These are phyloP conservation scores for Etheostoma perlongum DNA, from an alignment of 2,797 vertebrate genomes.

Conservation along the genomic window DNA sequence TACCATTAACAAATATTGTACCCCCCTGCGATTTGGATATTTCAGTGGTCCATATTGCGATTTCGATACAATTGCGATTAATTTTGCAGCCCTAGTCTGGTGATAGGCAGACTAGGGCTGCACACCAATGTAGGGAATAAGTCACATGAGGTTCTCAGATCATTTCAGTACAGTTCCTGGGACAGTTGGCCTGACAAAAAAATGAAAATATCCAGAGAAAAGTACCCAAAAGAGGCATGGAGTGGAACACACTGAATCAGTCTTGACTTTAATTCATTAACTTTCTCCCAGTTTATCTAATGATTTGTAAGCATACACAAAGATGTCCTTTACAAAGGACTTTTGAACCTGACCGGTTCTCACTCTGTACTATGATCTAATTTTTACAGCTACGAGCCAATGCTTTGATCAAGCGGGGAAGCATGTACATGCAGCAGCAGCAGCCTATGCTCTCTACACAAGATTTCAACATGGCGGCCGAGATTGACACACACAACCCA, in stretches of 20 bases:
- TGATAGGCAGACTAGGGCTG: background rate
- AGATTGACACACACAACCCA: conserved; percentile 93
- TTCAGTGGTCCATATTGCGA: too few relatives aligned
- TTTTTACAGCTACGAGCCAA: conserved; percentile 92
- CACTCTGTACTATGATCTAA: accelerated
- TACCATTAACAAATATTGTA: too few relatives aligned
- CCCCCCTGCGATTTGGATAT: too few relatives aligned
- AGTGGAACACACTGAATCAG: background rate
- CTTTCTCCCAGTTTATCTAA: background rate
- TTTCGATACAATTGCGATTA: too few relatives aligned
- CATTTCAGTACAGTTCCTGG: background rate
- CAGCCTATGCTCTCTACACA: conserved; percentile 93
- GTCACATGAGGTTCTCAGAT: background rate
- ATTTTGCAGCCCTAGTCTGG: too few relatives aligned
- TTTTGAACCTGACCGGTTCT: background rate
- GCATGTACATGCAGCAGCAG: conserved; percentile 99
- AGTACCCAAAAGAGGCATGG: background rate
- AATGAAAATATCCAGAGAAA: background rate
- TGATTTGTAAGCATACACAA: background rate
- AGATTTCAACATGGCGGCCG: conserved; percentile 97
- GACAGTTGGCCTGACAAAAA: background rate
- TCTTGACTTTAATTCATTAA: background rate
- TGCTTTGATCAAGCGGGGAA: conserved; percentile 97
- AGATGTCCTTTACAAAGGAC: background rate
- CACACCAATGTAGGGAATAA: background rate